phyloP scores from a whole-genome alignment of 2,888 invertebrate species.

The Bellardia pandia region DNA sequence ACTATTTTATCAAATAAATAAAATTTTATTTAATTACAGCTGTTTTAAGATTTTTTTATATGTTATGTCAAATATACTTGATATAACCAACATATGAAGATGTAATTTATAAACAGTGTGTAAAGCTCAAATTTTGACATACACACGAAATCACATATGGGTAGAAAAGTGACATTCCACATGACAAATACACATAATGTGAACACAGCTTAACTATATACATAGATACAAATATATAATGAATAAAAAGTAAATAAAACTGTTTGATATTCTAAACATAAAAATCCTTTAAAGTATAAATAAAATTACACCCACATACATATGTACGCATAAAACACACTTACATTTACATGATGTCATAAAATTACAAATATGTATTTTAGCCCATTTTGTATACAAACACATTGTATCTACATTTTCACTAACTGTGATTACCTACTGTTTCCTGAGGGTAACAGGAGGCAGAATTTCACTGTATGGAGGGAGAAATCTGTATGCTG shows the following conservation, averaged over 20 bases:
- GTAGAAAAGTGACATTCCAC: too few relatives aligned
- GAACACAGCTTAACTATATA: too few relatives aligned
- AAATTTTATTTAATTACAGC: too few relatives aligned
- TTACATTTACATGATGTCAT: not conserved
- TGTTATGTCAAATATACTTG: too few relatives aligned
- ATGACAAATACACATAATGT: too few relatives aligned
- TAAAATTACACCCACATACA: conserved; percentile 11
- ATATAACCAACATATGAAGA: too few relatives aligned
- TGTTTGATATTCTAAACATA: conserved; percentile 1
- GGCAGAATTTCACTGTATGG: not conserved
- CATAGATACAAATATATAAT: not conserved
- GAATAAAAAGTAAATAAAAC: not conserved
- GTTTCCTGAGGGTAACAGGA: conserved; percentile 1
- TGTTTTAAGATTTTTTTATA: too few relatives aligned
- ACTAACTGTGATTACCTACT: not conserved
- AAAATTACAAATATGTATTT: not conserved
- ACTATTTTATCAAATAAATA: too few relatives aligned
- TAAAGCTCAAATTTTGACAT: too few relatives aligned
- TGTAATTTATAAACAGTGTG: too few relatives aligned
- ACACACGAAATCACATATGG: too few relatives aligned
- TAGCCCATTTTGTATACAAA: not conserved
- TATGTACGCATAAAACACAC: not conserved
- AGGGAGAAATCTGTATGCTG: not conserved
- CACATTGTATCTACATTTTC: too few relatives aligned
- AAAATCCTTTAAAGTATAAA: not conserved